Percentiles rank a stretch among this genome's conserved stretches.
Evolutionary conservation across 2,888 invertebrate genomes (phyloP).

Genomic region (Caenorhabditis panamensis): DNA sequence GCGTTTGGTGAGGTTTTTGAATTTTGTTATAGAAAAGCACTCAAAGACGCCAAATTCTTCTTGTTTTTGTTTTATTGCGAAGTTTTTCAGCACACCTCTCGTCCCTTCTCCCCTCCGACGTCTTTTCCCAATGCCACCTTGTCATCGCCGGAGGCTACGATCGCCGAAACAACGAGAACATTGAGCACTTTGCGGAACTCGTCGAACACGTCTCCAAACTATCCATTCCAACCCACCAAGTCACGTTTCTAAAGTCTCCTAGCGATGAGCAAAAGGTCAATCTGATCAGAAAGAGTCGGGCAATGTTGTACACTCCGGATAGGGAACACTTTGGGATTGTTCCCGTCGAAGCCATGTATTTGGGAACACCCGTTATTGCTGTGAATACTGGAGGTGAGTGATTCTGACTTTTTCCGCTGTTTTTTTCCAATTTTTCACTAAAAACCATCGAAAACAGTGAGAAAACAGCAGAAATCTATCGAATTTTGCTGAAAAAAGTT

Average conservation of each 20-base stretch:
- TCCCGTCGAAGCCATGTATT: slow-evolving; percentile 97
- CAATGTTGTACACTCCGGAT: slow-evolving; percentile 94
- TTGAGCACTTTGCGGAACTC: slow-evolving; percentile 88
- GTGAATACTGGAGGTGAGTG: slow-evolving; percentile 90
- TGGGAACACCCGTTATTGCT: slow-evolving; percentile 93
- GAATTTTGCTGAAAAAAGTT: neutral
- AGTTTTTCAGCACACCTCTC: slow-evolving; percentile 71
- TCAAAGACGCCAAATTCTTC: too few relatives aligned
- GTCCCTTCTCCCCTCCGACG: slow-evolving; percentile 44
- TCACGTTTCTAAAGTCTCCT: slow-evolving; percentile 53
- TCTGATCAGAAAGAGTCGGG: slow-evolving; percentile 87
- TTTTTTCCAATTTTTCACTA: too few relatives aligned
- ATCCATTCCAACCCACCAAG: slow-evolving; percentile 38
- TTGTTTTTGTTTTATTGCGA: too few relatives aligned
- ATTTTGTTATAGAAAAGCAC: too few relatives aligned
- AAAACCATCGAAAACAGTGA: too few relatives aligned
- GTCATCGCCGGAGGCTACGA: slow-evolving; percentile 98
- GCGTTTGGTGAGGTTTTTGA: slow-evolving; percentile 85
- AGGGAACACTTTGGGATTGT: slow-evolving; percentile 99
- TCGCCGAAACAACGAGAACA: slow-evolving; percentile 90
- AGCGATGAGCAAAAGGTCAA: slow-evolving; percentile 90
- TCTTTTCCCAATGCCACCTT: slow-evolving; percentile 85
- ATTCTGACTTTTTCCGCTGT: too few relatives aligned
- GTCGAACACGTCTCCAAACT: slow-evolving; percentile 85
- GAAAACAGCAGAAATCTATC: too few relatives aligned